Base-by-base conservation (phyloP, 2,113 vertebrate species). In the Odontesthes bonariensis region DNA sequence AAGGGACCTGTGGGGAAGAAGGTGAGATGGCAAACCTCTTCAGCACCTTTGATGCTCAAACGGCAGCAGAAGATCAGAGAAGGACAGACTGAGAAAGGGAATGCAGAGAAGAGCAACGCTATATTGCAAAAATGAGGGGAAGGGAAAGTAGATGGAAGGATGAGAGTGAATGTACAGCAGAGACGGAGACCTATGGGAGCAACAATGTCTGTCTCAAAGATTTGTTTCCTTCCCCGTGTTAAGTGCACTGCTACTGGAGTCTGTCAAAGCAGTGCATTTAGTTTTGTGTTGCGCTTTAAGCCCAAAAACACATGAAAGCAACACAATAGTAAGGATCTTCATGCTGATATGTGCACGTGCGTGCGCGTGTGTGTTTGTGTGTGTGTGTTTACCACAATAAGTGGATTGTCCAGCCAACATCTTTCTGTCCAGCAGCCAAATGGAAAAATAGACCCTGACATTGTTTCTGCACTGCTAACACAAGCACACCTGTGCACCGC, bases 41-140 rank as follows among this genome's bases (percentile, higher is more conserved):
- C 77, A 91, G 17, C 74, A 81, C 66, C 86, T 90, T 91, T 92
- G 89, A 92, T 85, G 81, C 83, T 86, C 63, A 63, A 35, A 77
- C 62, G 16, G 75, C 64, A 62, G 77, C 62, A 84, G 77, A 42
- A 88, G 88, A 90, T 90, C 82, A 88, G 84, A 91, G 84, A 82
- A 58, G 12, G 38, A 14, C n/a, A n/a, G 73, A 62, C 53, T 47
- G 40, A 69, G 77, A 60, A 62, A 57, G 44, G 31, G 63, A 73
- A 33, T 2, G 35, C 42, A 44, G 32, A 19, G 32, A 65, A 71
- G 46, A 82, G 63, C 33, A 35, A 38, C 55, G 6, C 32, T 22
- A 64, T 51, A 81, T 73, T 62, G 71, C 23, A 58, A 23, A 69
- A 31, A 27, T 27, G 27, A 81, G 60, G 73, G 59, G 70, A 56